Evolutionary conservation across 2,888 invertebrate genomes (phyloP).

Genomic region (Cotesia congregata): DNA sequence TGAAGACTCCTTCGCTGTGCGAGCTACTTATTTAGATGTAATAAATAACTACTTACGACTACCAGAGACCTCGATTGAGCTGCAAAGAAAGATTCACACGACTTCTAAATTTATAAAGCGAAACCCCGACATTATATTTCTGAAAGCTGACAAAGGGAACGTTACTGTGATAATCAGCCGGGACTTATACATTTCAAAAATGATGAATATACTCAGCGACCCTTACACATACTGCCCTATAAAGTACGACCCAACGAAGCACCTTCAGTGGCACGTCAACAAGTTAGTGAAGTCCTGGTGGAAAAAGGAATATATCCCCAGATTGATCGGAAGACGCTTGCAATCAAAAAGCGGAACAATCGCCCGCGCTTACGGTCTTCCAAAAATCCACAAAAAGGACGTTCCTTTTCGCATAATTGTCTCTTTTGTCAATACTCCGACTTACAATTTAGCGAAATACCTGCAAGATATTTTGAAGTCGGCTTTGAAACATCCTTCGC

Average conservation of each 20-base stretch:
- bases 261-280: constrained; percentile 13
- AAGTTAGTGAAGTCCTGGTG: constrained; percentile 20
- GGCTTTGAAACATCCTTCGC: constrained; percentile 11
- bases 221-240: constrained; percentile 21
- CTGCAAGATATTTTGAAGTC: constrained; percentile 27
- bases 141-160: constrained; percentile 41
- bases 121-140: constrained; percentile 35
- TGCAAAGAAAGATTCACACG: constrained; percentile 3
- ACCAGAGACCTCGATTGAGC: not conserved
- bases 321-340: constrained; percentile 3
- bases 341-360: constrained; percentile 11
- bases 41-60: constrained; percentile 8
- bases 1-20: not conserved
- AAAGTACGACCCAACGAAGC: constrained; percentile 14
- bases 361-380: constrained; percentile 34
- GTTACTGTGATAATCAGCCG: constrained; percentile 27
- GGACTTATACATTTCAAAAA: constrained; percentile 30
- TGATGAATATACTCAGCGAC: constrained; percentile 28
- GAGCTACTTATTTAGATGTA: constrained; percentile 3
- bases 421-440: constrained; percentile 34
- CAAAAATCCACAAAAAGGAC: constrained; percentile 41
- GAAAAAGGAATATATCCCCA: constrained; percentile 15
- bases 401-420: constrained; percentile 37
- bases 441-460: constrained; percentile 37
- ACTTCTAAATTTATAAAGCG: constrained; percentile 21